Evolutionary conservation across 2,888 invertebrate genomes (phyloP), one percentile per base, ranked within the genome.

Genomic region (Xylocampa areola): DNA sequence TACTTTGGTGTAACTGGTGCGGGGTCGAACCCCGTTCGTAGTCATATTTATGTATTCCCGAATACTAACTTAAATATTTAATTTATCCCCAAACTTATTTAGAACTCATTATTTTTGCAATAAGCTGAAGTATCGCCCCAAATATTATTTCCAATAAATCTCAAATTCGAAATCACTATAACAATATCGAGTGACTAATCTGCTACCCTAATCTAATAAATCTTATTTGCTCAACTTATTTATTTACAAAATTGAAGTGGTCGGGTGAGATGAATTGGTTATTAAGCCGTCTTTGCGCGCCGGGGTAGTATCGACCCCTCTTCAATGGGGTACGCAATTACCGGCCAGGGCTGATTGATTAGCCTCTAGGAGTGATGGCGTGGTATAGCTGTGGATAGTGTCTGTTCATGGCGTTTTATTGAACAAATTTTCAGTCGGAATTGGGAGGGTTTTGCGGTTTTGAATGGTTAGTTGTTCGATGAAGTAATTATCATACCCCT

Each of bases 211-310:
- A 33, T 50, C 14, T 13, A 10, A 68, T 44, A 68, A 61, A 63
- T 63, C 62, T 68, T 67, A 39, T 62, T 66, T 29, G 29, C 44
- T 32, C 17, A 67, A 63, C 13, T 63, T 63, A 63, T 39, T 39
- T 39, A 25, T 53, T 64, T 63, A 69, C 70, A 70, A 70, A 45
- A 66, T 57, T 50, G 32, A 70, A 69, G 70, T 65, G 65, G 65
- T 70, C 47, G 66, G 58, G 45, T 17, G 43, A 57, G 53, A 66
- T 50, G 70, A 65, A 66, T 66, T 50, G 70, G 43, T 66, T 69
- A 66, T 65, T 65, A 70, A 50, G 66, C 58, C 65, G 47, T 65
- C 45, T 58, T 43, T 13, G 13, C 25, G 39, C 14, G 52, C 13
- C 33, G 36, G 55, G 41, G 32, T 32, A 11, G 16, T 16, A 53